Conservation (phyloP, 2,113 vertebrate genomes). For the Petaurus breviceps region DNA sequence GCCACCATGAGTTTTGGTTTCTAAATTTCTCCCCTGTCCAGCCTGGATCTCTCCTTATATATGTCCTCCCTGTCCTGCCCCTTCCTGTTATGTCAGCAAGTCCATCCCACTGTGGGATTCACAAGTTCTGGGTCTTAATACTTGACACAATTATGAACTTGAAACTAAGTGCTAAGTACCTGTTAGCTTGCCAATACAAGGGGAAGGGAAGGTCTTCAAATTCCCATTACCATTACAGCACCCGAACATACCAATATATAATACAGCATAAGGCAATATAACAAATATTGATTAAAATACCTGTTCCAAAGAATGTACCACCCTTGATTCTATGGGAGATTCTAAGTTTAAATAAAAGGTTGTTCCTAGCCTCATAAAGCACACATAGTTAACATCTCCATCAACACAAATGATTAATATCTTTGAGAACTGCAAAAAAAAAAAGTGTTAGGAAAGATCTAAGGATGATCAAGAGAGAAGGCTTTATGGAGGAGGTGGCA, state of each 20-base stretch:
- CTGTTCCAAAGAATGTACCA: neutral
- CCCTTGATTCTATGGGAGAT: neutral
- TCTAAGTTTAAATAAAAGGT: neutral
- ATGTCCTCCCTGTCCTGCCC: too few species aligned
- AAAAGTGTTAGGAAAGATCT: neutral
- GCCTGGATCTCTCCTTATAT: too few species aligned
- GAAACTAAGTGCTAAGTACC: too few species aligned
- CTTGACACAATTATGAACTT: too few species aligned
- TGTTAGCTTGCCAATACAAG: too few species aligned
- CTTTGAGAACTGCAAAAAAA: neutral
- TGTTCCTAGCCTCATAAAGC: neutral
- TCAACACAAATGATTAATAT: neutral
- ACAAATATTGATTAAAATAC: neutral
- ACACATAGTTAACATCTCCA: neutral
- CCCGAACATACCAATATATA: neutral
- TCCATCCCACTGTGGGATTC: too few species aligned
- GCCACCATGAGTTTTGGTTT: too few species aligned
- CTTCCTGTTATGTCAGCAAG: too few species aligned
- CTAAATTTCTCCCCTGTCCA: too few species aligned
- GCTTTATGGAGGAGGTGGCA: neutral
- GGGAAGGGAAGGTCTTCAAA: too few species aligned
- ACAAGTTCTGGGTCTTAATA: too few species aligned
- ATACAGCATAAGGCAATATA: neutral
- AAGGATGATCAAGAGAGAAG: neutral
- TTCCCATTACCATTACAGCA: too few species aligned